Evolutionary conservation across 2,113 vertebrate genomes (phyloP).

Genomic region (Melanerpes formicivorus): DNA sequence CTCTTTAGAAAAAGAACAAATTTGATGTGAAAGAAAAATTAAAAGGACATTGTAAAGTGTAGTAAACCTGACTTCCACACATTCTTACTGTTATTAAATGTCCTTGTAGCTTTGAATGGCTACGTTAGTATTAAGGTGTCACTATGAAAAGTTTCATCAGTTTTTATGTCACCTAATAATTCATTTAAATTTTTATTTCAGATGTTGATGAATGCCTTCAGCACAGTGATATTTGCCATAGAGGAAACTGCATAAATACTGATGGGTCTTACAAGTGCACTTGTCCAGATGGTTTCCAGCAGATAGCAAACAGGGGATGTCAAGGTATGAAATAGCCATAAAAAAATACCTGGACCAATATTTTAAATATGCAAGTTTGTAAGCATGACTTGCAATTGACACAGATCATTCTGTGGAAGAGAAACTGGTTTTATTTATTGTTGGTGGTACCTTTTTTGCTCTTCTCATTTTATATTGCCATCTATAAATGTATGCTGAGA

Average conservation of each 20-base stretch:
- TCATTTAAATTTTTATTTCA: slow-evolving; percentile 66
- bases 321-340: slow-evolving; percentile 77
- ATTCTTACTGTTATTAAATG: not conserved
- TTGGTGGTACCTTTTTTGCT: not conserved
- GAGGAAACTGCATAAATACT: slow-evolving; percentile 88
- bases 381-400: not conserved
- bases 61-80: not conserved
- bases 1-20: not conserved
- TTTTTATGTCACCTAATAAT: not conserved
- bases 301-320: slow-evolving; percentile 82
- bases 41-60: not conserved
- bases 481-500: not conserved
- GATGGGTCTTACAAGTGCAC: slow-evolving; percentile 90
- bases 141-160: not conserved
- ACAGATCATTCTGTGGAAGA: not conserved
- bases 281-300: slow-evolving; percentile 88
- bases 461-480: not conserved
- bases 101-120: not conserved
- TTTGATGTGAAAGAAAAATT: not conserved
- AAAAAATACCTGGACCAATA: not conserved
- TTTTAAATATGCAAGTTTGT: not conserved
- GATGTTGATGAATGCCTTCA: slow-evolving; percentile 93
- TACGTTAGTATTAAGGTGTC: not conserved
- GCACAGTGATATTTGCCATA: slow-evolving; percentile 77
- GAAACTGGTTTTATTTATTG: not conserved